phyloP scores from a whole-genome alignment of 2,113 vertebrate genomes.

The Zootoca vivipara region DNA sequence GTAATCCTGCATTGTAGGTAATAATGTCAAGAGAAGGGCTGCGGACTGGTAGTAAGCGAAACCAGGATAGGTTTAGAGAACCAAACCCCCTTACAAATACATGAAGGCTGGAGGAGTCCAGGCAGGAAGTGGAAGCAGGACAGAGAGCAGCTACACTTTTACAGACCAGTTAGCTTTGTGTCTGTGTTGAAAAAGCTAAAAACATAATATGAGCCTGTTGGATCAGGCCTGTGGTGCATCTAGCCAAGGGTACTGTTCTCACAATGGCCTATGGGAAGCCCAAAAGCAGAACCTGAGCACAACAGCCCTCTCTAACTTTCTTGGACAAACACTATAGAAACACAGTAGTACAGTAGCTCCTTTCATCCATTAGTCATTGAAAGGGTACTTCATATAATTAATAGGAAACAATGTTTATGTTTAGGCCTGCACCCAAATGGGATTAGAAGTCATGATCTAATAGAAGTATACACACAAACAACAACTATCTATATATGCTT shows the following conservation, averaged over 20 bases:
- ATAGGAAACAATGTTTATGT: not conserved
- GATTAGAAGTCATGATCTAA: not conserved
- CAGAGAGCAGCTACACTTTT: not conserved
- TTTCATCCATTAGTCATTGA: not conserved
- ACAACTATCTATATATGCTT: not conserved
- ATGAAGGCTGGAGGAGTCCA: not conserved
- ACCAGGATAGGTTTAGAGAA: not conserved
- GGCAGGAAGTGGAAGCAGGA: not conserved
- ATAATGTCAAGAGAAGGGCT: not conserved
- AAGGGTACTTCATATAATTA: not conserved
- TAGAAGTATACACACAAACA: not conserved
- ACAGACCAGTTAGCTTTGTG: too few species aligned
- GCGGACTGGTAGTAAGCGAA: not conserved
- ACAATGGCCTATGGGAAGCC: too few species aligned
- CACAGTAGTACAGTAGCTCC: not conserved
- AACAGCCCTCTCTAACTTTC: not conserved
- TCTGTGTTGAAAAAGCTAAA: too few species aligned
- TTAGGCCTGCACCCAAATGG: not conserved
- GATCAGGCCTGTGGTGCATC: too few species aligned
- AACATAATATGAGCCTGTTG: too few species aligned
- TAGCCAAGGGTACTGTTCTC: too few species aligned
- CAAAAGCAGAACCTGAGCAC: too few species aligned
- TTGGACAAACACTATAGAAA: not conserved
- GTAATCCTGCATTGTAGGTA: not conserved
- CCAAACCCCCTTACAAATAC: not conserved